Conservation (phyloP, 2,888 invertebrate genomes). For the Erannis defoliaria region DNA sequence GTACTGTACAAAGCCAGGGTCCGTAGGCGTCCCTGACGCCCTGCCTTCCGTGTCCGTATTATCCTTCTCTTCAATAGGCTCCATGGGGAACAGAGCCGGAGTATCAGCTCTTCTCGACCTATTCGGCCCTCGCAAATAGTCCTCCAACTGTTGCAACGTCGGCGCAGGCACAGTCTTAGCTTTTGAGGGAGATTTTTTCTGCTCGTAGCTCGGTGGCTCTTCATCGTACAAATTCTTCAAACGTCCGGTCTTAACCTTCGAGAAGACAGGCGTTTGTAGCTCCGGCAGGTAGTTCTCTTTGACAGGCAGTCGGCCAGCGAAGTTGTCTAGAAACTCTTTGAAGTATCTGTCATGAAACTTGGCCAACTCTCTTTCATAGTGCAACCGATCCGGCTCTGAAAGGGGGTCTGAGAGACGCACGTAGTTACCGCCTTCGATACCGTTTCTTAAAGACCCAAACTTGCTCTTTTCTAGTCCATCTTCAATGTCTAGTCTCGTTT, state of each 20-base stretch:
- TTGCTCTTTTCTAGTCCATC: slow-evolving; percentile 75
- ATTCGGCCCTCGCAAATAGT: slow-evolving; percentile 74
- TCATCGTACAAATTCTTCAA: slow-evolving; percentile 74
- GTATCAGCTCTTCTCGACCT: slow-evolving; percentile 71
- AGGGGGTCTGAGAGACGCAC: slow-evolving; percentile 76
- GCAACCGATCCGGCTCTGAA: slow-evolving; percentile 69
- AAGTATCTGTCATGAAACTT: slow-evolving; percentile 81
- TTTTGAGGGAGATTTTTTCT: slow-evolving; percentile 71
- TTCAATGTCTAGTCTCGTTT: slow-evolving; percentile 52
- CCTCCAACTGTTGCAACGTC: slow-evolving; percentile 81
- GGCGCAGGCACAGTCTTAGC: slow-evolving; percentile 75
- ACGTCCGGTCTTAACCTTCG: slow-evolving; percentile 77
- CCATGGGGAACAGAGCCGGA: slow-evolving; percentile 83
- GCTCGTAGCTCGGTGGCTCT: slow-evolving; percentile 71
- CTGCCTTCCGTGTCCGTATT: slow-evolving; percentile 71
- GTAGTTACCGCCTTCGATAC: slow-evolving; percentile 74
- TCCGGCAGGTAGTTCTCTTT: slow-evolving; percentile 81
- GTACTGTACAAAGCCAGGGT: slow-evolving; percentile 91
- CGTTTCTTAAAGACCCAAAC: slow-evolving; percentile 79
- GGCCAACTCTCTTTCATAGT: slow-evolving; percentile 78
- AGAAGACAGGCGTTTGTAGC: slow-evolving; percentile 79
- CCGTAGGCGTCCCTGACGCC: slow-evolving; percentile 89
- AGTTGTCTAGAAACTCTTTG: slow-evolving; percentile 73
- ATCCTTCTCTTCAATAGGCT: slow-evolving; percentile 81
- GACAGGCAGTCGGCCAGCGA: slow-evolving; percentile 70